Evolutionary conservation across 2,888 invertebrate genomes (phyloP), one percentile per base, ranked within the genome.

Genomic region (Lasioglossum leucozonium): DNA sequence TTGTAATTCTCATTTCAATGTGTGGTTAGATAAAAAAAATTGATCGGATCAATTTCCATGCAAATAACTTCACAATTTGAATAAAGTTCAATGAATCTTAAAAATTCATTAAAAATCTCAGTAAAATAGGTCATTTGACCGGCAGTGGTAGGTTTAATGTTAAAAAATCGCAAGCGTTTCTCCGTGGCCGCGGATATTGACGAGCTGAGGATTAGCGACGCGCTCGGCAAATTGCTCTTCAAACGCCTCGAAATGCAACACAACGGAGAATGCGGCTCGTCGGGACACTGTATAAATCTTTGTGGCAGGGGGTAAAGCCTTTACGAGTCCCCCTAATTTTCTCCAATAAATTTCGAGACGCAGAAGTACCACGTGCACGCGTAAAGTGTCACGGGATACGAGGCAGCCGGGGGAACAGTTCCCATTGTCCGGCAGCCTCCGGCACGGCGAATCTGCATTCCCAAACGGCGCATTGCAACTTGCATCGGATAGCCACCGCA

Each of bases 301-400:
- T 4, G 42, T 11, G 34, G 51, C 16, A 73, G 40, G n/a, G 34
- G 22, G 22, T 13, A 10, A 30, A 58, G 13, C 26, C 11, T 67
- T 62, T 16, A 37, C 26, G 22, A 51, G 37, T 22, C 30, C 51
- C 34, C 47, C 71, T 72, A 81, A 81, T 72, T 83, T 75, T 72
- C 26, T 34, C 34, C 75, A 6, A 76, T 83, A 75, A 72, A 71
- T 67, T 51, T 55, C 22, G 51, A 1, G n/a, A 18, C 72, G 42
- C 42, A 58, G 30, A 44, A 71, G 34, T 44, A 65, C 51, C 72
- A 26, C 11, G 58, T 58, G 47, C 62, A 82, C 71, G 44, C 72
- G 75, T 81, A 72, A 83, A 83, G 65, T 76, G 83, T 81, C 72
- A 65, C 51, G 65, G 76, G 16, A 30, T 62, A 79, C 81, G 58